Base-by-base conservation (phyloP, 2,797 vertebrate species). In the Xenentodon cancila region DNA sequence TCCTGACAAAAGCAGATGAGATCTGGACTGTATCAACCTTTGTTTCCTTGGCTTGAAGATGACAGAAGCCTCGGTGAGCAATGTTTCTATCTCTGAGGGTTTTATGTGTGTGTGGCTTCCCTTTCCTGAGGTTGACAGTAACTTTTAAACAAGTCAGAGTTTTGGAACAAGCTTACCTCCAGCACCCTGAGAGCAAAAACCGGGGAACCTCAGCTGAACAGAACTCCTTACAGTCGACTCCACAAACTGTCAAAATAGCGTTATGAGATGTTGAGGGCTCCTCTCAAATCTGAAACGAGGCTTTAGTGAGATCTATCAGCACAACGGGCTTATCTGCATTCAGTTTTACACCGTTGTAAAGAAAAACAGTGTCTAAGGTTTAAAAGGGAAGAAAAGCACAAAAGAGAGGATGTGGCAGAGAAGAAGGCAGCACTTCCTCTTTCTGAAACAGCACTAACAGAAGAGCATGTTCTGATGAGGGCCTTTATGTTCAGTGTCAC, bases 381-480 rank as follows among this genome's bases (percentile, higher is more conserved):
- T 7, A 37, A 65, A 77, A 48, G 32, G 79, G 71, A 82, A 79
- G 84, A 78, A 37, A 55, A 74, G 68, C 45, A 68, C 22, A 52
- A 62, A 60, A 48, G 64, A 81, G 71, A 92, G 90, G 90, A 92
- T 86, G 90, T 83, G 59, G 53, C 22, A 63, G 7, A 73, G 59
- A 72, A 78, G 78, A 75, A 72, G 59, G 53, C 55, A 61, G 37
- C 53, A 73, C 89, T 93, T 94, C 92, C 91, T 90, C 79, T 82
- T 91, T 84, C 44, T 48, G 34, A 70, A 20, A 53, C 54, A n/a
- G 55, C 53, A 45, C 57, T 49, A 42, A 58, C 50, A 20, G 15
- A 42, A 7, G 21, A 68, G 53, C 1, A 1, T 55, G 75, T 83
- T 53, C 48, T 67, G 64, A 79, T 71, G 18, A 69, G 49, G 49